phyloP scores from a whole-genome alignment of 2,888 invertebrate species.

The Hypena proboscidalis region DNA sequence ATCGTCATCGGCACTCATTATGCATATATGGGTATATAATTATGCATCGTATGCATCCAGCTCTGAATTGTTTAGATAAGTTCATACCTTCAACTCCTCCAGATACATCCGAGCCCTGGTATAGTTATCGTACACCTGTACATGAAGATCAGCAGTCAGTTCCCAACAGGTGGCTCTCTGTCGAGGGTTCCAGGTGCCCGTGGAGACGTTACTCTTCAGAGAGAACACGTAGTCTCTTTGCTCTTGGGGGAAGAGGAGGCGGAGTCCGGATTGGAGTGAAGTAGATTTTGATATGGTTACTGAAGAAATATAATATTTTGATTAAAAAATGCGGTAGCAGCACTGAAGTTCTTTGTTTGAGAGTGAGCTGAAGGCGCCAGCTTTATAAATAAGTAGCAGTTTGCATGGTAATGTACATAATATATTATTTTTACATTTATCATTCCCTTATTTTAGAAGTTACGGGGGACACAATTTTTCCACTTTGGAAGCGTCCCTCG shows the following conservation, averaged over 20 bases:
- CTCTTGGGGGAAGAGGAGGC: conserved; percentile 62
- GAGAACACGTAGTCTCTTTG: conserved; percentile 62
- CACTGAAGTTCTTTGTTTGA: too few species aligned
- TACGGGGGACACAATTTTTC: too few species aligned
- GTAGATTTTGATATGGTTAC: conserved; percentile 42
- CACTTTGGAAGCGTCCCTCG: too few species aligned
- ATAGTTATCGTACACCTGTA: conserved; percentile 64
- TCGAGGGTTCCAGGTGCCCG: conserved; percentile 57
- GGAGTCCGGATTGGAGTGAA: conserved; percentile 50
- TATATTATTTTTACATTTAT: too few species aligned
- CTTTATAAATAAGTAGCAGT: too few species aligned
- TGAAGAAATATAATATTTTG: conserved; percentile 48
- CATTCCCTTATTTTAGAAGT: too few species aligned
- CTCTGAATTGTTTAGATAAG: not conserved
- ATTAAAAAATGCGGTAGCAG: too few species aligned
- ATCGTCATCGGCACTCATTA: too few species aligned
- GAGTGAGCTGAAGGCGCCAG: too few species aligned
- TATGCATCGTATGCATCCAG: too few species aligned
- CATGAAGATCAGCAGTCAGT: conserved; percentile 58
- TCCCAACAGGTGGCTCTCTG: conserved; percentile 65
- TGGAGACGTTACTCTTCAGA: conserved; percentile 65
- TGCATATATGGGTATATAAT: too few species aligned
- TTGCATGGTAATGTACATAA: too few species aligned
- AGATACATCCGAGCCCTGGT: conserved; percentile 59
- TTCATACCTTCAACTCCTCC: conserved; percentile 63